Conservation (phyloP, 1,140 invertebrate species). For the Portunus trituberculatus region DNA sequence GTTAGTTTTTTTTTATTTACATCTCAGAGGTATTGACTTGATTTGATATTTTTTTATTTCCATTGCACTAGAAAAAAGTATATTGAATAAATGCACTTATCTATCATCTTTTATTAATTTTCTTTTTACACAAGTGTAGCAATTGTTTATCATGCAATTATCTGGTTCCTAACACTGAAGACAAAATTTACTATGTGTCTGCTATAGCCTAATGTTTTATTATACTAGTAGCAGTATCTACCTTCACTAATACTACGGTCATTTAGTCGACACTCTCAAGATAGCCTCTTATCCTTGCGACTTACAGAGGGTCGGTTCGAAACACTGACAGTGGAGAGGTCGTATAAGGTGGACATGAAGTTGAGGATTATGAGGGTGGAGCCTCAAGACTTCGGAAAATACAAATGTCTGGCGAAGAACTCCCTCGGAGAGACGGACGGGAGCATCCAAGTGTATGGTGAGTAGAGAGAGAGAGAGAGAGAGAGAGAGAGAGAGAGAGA, state of each 20-base stretch:
- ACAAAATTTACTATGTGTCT: too few relatives aligned
- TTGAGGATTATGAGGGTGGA: conserved; percentile 89
- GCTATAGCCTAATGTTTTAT: too few relatives aligned
- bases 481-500: neutral
- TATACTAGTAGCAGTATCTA: too few relatives aligned
- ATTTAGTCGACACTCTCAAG: neutral
- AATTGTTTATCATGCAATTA: too few relatives aligned
- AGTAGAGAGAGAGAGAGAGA: conserved; percentile 25
- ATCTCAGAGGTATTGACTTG: too few relatives aligned
- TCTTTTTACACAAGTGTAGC: too few relatives aligned
- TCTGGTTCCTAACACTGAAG: too few relatives aligned
- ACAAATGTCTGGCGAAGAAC: conserved; percentile 93
- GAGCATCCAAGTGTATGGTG: conserved; percentile 94
- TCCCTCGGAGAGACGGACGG: conserved; percentile 94
- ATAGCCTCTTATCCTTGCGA: neutral
- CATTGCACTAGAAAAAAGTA: too few relatives aligned
- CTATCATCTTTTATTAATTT: too few relatives aligned
- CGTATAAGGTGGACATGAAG: conserved; percentile 93
- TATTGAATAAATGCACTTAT: too few relatives aligned
- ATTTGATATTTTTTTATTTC: too few relatives aligned
- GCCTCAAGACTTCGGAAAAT: conserved; percentile 89
- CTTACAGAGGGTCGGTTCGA: conserved; percentile 91
- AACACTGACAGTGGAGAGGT: conserved; percentile 87
- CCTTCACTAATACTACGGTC: neutral
- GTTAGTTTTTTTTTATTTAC: too few relatives aligned